Base-by-base conservation (phyloP, 2,888 invertebrate genomes). In the Leptopilina drosophilae region DNA sequence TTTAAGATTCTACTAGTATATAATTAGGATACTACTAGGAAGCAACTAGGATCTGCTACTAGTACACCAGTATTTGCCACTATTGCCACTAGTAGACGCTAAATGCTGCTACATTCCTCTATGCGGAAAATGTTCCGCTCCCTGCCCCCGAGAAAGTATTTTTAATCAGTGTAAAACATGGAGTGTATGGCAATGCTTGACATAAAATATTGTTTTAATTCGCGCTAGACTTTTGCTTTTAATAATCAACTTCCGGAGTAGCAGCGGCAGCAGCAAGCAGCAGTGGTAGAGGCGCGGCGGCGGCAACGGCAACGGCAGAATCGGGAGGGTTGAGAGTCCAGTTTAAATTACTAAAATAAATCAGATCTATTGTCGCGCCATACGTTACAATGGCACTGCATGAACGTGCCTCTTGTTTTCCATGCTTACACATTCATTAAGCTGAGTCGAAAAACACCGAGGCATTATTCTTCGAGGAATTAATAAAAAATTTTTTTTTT, bases 261-360 rank as follows among this genome's bases (percentile, higher is more conserved):
- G 42, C 8, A 42, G 42, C 1, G 7, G 42, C 33, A 33, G 33
- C 33, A 5, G 33, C 33, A 20, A 20, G 1, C 20, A 20, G 20
- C 20, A 20, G 20, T 20, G 20, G 20, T 20, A 20, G 20, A 20
- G 20, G 20, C 46, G 40, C 64, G 7, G 42, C 42, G 3, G 42
- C 5, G 6, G 42, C 7, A 42, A 7, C 33, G 5, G 33, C 33
- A 5, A 5, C 33, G 33, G 33, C 33, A 5, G 33, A 33, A 33
- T 33, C 33, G 42, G 7, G 77, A 77, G 81, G 82, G 81, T 80
- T 81, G 80, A 84, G 56, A 80, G 84, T 83, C 85, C 84, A 78
- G 85, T 76, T 82, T 83, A 86, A 85, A 87, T 86, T 86, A 83
- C 85, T 80, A 80, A 83, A 85, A 87, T 87, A 86, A 87, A 87